Base-by-base conservation (phyloP, 2,797 vertebrate species). In the Pyrocephalus nanus region DNA sequence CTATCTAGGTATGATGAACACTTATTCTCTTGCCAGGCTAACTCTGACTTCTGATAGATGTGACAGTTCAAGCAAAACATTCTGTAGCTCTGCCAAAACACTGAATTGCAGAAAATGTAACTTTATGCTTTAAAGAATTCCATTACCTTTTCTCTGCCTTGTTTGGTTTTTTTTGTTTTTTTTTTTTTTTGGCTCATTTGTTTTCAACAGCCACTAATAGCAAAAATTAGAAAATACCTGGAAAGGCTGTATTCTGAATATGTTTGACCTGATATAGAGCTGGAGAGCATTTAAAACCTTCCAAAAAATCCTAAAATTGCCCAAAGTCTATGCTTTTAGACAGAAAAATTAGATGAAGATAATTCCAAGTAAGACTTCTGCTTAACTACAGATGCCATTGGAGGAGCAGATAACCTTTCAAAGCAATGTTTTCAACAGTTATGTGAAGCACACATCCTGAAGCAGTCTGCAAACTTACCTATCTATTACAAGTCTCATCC, bases 141-240 rank as follows among this genome's bases (percentile, higher is more conserved):
- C 30, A 54, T 75, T 78, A 78, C 75, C 26, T 88, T 93, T 79
- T 72, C 10, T 75, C 47, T 81, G 9, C 20, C 38, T 51, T 51
- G 12, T 51, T 86, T 88, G 15, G 15, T 8, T 13, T 8, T 6
- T 51, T 80, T 48, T 8, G 5, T 55, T 80, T 70, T 66, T 71
- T 71, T 74, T 5, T n/a, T n/a, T n/a, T n/a, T n/a, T n/a, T n/a
- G n/a, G n/a, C 0, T 0, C 9, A 5, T 80, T 71, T 58, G n/a
- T 69, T 80, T 92, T 80, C 42, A 54, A 51, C 19, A n/a, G 23
- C 8, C 12, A 17, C 22, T 69, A 71, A 67, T 21, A 75, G 11
- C 11, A 90, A 69, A 93, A 75, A 51, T 22, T 13, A 72, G 15
- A 58, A 77, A 78, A 72, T 22, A 64, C 11, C 3, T 54, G 30